Percentiles rank a stretch among this genome's conserved stretches.
phyloP scores from a whole-genome alignment of 2,797 vertebrate genomes.

The Enteromius thamalakanensis region DNA sequence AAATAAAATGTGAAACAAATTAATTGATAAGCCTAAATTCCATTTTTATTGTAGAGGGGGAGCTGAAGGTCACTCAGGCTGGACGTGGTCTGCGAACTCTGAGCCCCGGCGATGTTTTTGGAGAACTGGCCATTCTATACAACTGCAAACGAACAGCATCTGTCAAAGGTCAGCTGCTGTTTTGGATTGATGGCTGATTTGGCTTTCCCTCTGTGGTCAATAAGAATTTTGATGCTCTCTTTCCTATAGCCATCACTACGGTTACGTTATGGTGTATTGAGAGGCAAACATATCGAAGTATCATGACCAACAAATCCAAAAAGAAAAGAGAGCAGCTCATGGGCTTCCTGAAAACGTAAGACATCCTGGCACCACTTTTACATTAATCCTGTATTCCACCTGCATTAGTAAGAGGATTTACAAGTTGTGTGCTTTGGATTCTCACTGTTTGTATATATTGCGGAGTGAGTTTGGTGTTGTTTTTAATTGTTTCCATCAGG shows the following conservation, averaged over 20 bases:
- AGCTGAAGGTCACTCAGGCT: slow-evolving; percentile 77
- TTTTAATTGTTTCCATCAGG: slow-evolving; percentile 60
- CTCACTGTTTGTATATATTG: background rate
- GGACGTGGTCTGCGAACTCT: slow-evolving; percentile 75
- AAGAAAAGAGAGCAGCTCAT: slow-evolving; percentile 77
- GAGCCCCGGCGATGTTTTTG: slow-evolving; percentile 79
- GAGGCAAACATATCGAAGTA: slow-evolving; percentile 81
- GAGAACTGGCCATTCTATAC: slow-evolving; percentile 84
- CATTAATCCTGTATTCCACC: background rate
- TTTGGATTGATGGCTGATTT: background rate
- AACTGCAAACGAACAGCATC: slow-evolving; percentile 85
- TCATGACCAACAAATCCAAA: slow-evolving; percentile 82
- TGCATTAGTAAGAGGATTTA: background rate
- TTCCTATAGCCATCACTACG: slow-evolving; percentile 71
- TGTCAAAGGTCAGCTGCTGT: slow-evolving; percentile 73
- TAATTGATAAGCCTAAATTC: background rate
- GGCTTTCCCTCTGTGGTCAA: background rate
- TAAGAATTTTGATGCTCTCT: background rate
- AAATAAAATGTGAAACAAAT: too few species aligned
- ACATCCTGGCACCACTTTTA: background rate
- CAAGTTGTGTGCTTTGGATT: background rate
- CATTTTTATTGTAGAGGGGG: slow-evolving; percentile 69
- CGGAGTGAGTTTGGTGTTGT: background rate
- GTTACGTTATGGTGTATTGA: slow-evolving; percentile 83
- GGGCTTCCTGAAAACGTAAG: slow-evolving; percentile 81